Base-by-base conservation (phyloP, 2,113 vertebrate species). In the Zosterops pallidus region DNA sequence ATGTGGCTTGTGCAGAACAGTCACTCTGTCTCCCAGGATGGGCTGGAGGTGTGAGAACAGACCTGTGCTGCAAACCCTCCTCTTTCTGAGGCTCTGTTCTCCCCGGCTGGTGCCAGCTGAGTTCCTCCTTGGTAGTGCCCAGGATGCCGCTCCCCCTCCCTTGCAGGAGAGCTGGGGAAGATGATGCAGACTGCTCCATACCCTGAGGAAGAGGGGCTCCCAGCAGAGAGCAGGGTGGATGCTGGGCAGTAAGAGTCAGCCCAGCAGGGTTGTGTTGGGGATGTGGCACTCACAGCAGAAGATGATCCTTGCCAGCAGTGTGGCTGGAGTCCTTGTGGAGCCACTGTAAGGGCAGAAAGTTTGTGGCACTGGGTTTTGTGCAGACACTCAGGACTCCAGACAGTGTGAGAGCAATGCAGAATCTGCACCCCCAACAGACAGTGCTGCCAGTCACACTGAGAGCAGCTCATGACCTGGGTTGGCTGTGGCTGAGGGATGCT, bases 161-260 rank as follows among this genome's bases (percentile, higher is more conserved):
- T 1, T 10, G 25, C 22, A 42, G 80, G 11, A 55, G 50, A 9
- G 50, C 59, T 1, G 0, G 8, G 53, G 17, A 37, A 26, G 46
- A 64, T 9, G 12, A 6, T 5, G 24, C 29, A 22, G 65, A 14
- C 18, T 64, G 74, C 60, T 46, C 75, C 3, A 1, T 1, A 8
- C 18, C 63, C 68, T 0, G 4, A 23, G 77, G 52, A 19, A 60
- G 35, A 46, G 21, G 7, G 18, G 23, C 24, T 63, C 14, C 1
- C 2, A 1, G 0, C 0, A 2, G 55, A 75, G 37, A 70, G 50
- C 25, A 15, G 37, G 31, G 28, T 13, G 41, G 24, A 1, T 8
- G 31, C 24, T 3, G 6, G 59, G 41, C 44, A 31, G 31, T 16
- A 22, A 64, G 12, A 29, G 24, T 2, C 1, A 21, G 67, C 47